phyloP scores from a whole-genome alignment of 2,888 invertebrate genomes.

The Tubulanus polymorphus region DNA sequence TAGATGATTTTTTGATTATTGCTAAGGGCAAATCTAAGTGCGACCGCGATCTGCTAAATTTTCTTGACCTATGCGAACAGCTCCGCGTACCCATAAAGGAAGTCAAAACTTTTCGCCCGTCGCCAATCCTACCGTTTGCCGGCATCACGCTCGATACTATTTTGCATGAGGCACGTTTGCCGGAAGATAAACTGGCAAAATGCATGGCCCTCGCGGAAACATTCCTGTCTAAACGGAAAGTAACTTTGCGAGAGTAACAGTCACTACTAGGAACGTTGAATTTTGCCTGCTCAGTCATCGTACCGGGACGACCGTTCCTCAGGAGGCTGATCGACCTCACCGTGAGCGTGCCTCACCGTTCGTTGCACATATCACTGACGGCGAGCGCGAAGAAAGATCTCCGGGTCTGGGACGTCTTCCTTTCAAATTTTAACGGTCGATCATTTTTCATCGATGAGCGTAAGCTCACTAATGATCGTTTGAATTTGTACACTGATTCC shows the following conservation, averaged over 20 bases:
- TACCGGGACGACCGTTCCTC: slow-evolving; percentile 8
- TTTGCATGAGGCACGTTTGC: neutral
- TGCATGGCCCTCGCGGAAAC: neutral
- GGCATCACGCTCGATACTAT: slow-evolving; percentile 4
- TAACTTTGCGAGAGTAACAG: slow-evolving; percentile 6
- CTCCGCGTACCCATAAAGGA: too few relatives aligned
- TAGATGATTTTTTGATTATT: slow-evolving; percentile 16
- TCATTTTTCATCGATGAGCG: neutral
- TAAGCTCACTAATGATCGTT: neutral
- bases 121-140: neutral
- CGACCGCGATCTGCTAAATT: neutral
- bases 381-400: slow-evolving; percentile 4
- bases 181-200: slow-evolving; percentile 1
- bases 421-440: slow-evolving; percentile 5
- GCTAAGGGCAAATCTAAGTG: slow-evolving; percentile 2
- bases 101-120: neutral
- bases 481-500: slow-evolving; percentile 7
- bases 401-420: slow-evolving; percentile 2
- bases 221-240: neutral
- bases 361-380: neutral
- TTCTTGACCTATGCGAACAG: neutral
- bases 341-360: neutral
- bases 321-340: slow-evolving; percentile 8
- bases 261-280: slow-evolving; percentile 6
- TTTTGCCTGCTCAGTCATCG: slow-evolving; percentile 8